These are phyloP conservation scores for Hecatera dysodea DNA, from an alignment of 2,888 invertebrate genomes.

Conservation along the genomic window DNA sequence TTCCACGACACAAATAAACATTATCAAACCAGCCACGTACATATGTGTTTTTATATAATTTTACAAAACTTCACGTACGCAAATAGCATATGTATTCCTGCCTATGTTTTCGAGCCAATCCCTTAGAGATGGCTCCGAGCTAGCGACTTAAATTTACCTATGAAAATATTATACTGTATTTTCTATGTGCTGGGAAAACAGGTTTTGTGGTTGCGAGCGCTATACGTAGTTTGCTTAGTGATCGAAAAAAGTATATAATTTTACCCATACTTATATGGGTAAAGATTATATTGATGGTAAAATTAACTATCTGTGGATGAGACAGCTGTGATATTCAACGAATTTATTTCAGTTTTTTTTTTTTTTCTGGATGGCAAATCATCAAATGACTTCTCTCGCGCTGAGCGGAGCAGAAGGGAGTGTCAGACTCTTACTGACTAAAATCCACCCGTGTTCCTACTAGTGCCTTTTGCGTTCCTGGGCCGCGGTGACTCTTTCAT, in stretches of 20 bases:
- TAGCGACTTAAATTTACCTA: constrained; percentile 77
- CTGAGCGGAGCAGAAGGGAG: too few species aligned
- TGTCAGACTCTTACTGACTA: too few species aligned
- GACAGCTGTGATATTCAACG: too few species aligned
- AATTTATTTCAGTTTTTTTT: too few species aligned
- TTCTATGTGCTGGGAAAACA: constrained; percentile 38
- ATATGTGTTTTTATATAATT: constrained; percentile 51
- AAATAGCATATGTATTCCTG: constrained; percentile 75
- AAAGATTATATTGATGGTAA: too few species aligned
- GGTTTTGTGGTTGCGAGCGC: constrained; percentile 32
- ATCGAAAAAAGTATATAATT: constrained; percentile 7
- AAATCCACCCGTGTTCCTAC: too few species aligned
- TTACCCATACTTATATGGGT: too few species aligned
- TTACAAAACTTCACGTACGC: constrained; percentile 75
- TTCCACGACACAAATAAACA: constrained; percentile 14
- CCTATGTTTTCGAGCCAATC: constrained; percentile 69
- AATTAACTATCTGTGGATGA: too few species aligned
- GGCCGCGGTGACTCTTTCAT: too few species aligned
- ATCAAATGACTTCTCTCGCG: too few species aligned
- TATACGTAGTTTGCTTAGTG: constrained; percentile 1
- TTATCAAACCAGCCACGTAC: constrained; percentile 41
- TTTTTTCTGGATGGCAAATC: too few species aligned
- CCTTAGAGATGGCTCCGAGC: constrained; percentile 76
- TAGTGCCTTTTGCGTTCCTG: too few species aligned
- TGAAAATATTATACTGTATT: constrained; percentile 75